These are phyloP conservation scores for Drosophila takahashii DNA, from an alignment of 1,140 invertebrate genomes.

Conservation along the genomic window DNA sequence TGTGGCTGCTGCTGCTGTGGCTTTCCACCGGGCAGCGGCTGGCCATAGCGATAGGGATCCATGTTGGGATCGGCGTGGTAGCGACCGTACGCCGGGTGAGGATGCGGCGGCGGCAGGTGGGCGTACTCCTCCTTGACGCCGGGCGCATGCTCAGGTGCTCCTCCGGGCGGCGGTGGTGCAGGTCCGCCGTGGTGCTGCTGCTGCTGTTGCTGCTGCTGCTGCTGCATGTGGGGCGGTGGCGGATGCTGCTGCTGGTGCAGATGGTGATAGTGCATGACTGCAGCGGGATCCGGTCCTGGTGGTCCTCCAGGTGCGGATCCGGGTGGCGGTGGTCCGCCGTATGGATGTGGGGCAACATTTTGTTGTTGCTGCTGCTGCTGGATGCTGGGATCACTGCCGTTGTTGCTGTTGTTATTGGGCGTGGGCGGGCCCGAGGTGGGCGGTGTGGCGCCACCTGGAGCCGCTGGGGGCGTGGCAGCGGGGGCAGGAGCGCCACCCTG, in stretches of 20 bases:
- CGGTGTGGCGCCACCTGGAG: slow-evolving; percentile 55
- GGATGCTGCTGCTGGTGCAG: slow-evolving; percentile 72
- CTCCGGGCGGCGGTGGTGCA: slow-evolving; percentile 59
- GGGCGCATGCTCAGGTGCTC: slow-evolving; percentile 64
- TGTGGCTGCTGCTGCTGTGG: slow-evolving; percentile 64
- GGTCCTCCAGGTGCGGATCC: slow-evolving; percentile 57
- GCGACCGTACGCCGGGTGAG: slow-evolving; percentile 77
- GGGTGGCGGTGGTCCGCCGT: slow-evolving; percentile 70
- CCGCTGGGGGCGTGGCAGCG: slow-evolving; percentile 43
- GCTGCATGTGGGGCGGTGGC: slow-evolving; percentile 72
- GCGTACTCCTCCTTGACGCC: slow-evolving; percentile 78
- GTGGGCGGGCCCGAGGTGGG: slow-evolving; percentile 73
- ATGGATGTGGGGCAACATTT: slow-evolving; percentile 65
- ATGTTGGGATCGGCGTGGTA: slow-evolving; percentile 81
- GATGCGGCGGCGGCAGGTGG: slow-evolving; percentile 76
- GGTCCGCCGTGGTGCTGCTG: slow-evolving; percentile 58
- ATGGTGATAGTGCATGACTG: slow-evolving; percentile 78
- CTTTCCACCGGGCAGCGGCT: slow-evolving; percentile 65
- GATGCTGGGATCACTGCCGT: slow-evolving; percentile 41
- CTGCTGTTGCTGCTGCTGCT: slow-evolving; percentile 2
- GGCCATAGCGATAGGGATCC: slow-evolving; percentile 82
- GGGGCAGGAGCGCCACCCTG: slow-evolving; percentile 49
- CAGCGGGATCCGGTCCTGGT: slow-evolving; percentile 58
- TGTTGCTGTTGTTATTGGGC: slow-evolving; percentile 72
- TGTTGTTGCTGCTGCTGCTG: slow-evolving; percentile 26